Percentiles rank a stretch among this genome's conserved stretches.
phyloP scores from a whole-genome alignment of 2,113 vertebrate genomes.

The Stictonetta naevosa region DNA sequence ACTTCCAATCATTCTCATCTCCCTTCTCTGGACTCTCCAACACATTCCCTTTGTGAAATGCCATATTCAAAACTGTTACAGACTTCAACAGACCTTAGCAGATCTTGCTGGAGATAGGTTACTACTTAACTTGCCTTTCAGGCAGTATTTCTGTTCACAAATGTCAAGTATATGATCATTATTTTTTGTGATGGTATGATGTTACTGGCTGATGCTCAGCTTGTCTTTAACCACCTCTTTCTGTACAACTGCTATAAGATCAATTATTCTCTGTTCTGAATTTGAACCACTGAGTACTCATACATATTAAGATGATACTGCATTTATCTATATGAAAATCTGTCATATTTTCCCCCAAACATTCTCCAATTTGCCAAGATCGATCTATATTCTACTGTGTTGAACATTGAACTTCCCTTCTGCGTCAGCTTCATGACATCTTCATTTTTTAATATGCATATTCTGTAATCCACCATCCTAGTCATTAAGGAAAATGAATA shows the following conservation, averaged over 20 bases:
- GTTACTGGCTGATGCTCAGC: not conserved
- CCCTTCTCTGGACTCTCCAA: not conserved
- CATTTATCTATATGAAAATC: not conserved
- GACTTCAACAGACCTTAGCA: not conserved
- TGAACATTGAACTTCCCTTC: not conserved
- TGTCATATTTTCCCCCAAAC: not conserved
- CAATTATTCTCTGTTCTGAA: not conserved
- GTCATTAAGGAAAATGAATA: not conserved
- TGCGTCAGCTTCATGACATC: not conserved
- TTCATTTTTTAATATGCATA: not conserved
- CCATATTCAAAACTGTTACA: not conserved
- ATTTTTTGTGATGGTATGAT: not conserved
- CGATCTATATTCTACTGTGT: not conserved
- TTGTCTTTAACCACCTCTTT: not conserved
- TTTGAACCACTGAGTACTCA: not conserved
- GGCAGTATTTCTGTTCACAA: not conserved
- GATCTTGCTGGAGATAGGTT: not conserved
- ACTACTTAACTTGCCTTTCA: not conserved
- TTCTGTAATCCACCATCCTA: not conserved
- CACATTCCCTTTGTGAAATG: not conserved
- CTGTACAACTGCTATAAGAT: not conserved
- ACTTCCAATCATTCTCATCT: not conserved
- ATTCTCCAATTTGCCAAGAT: not conserved
- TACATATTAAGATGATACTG: no score
- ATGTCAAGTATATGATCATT: not conserved